Conservation (phyloP, 2,113 vertebrate genomes). For the Corydoras maculifer region DNA sequence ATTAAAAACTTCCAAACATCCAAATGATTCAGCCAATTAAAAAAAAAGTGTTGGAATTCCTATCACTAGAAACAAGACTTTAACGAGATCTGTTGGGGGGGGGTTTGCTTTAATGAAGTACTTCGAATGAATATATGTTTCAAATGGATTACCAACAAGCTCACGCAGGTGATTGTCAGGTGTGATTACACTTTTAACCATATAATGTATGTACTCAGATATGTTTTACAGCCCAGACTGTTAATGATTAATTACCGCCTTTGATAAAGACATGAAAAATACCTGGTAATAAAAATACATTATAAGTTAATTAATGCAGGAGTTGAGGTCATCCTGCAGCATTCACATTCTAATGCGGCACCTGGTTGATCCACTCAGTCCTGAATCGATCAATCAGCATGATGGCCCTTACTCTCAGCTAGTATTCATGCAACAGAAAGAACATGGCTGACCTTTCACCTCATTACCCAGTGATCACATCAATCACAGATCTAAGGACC, state of each 20-base stretch:
- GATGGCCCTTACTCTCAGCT: background rate
- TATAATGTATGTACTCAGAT: no score
- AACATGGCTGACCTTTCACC: slow-evolving; percentile 4
- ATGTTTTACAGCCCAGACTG: background rate
- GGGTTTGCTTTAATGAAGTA: no score
- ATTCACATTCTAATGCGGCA: background rate
- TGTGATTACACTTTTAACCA: no score
- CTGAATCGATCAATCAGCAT: background rate
- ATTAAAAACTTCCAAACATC: no score
- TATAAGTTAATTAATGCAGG: background rate
- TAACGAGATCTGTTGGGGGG: no score
- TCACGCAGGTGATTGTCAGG: background rate
- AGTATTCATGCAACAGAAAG: background rate
- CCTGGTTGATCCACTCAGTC: background rate
- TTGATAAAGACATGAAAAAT: background rate
- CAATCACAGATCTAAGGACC: background rate
- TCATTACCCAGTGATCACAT: slow-evolving; percentile 23
- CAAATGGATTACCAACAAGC: background rate
- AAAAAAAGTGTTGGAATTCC: no score
- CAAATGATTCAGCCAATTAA: no score
- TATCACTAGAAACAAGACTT: no score
- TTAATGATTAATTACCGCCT: background rate
- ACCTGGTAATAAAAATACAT: background rate
- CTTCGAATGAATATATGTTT: no score
- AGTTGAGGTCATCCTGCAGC: background rate